Base-by-base conservation (phyloP, 2,797 vertebrate species). In the Diceros bicornis region DNA sequence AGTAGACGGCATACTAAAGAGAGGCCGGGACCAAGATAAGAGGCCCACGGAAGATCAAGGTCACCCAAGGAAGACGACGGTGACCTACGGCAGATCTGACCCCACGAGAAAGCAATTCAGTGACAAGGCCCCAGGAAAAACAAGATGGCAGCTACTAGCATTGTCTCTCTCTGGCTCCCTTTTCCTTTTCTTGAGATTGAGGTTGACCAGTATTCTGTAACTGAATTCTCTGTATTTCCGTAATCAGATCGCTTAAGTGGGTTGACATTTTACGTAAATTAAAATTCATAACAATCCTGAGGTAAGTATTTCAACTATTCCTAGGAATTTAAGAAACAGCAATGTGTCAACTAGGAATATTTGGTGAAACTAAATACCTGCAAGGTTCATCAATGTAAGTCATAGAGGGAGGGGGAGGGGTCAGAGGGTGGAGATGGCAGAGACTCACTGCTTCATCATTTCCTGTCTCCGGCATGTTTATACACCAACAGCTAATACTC, bases 251-350 rank as follows among this genome's bases (percentile, higher is more conserved):
- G 77, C 34, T 86, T 44, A 87, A 81, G 52, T 14, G 20, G n/a
- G 32, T 61, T 79, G 77, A 85, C 14, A 55, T 12, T 62, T 90
- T 57, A 88, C 77, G 18, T 84, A 93, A 84, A 69, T 96, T 75
- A 50, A 92, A 82, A 86, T 94, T 62, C 7, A 23, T 75, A 84
- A 79, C 21, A 50, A 64, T 62, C 20, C 41, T 32, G 21, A n/a
- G 7, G 52, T 34, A 74, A 81, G 59, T 41, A 92, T 95, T 84
- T 96, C 68, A 81, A 47, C 47, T 41, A 57, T 81, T 83, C 61
- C 55, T 47, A 95, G 18, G 44, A 68, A 21, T 71, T 79, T 89
- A 61, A 82, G 90, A 71, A 91, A 82, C 25, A 23, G 11, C 23
- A 59, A 32, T 77, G 32, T 44, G 17, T 91, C 17, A 8, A 47